phyloP scores from a whole-genome alignment of 2,888 invertebrate species.

The Phengaris arion region DNA sequence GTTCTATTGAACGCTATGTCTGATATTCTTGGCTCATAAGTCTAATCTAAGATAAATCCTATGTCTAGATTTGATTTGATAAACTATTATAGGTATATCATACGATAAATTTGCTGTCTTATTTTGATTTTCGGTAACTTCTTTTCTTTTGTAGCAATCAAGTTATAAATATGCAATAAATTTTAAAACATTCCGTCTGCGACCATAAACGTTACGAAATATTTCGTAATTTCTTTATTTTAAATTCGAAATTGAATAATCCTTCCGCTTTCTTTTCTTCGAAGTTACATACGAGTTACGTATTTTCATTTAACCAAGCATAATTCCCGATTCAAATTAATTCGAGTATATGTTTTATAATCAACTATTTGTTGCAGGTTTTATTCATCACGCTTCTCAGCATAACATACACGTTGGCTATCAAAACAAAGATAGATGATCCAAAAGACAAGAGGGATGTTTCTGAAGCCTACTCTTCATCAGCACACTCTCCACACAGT shows the following conservation, averaged over 20 bases:
- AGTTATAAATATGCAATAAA: neutral
- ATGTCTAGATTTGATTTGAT: too few relatives aligned
- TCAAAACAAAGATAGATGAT: constrained; percentile 58
- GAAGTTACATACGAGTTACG: constrained; percentile 8
- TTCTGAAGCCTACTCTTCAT: constrained; percentile 53
- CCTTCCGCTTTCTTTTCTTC: constrained; percentile 23
- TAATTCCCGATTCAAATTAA: neutral
- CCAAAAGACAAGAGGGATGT: constrained; percentile 70
- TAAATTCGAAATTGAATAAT: constrained; percentile 17
- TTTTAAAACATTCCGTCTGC: constrained; percentile 26
- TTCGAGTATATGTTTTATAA: constrained; percentile 20
- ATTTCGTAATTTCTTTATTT: constrained; percentile 25
- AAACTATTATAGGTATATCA: too few relatives aligned
- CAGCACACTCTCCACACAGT: constrained; percentile 45
- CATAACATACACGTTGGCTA: constrained; percentile 61
- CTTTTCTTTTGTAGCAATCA: neutral
- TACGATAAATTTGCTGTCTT: too few relatives aligned
- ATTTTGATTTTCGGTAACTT: too few relatives aligned
- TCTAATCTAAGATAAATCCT: too few relatives aligned
- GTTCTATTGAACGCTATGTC: neutral
- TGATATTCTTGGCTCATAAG: too few relatives aligned
- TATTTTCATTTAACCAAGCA: constrained; percentile 2
- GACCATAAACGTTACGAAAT: constrained; percentile 5
- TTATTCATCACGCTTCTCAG: constrained; percentile 61
- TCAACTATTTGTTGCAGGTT: constrained; percentile 53